Conservation (phyloP, 2,113 vertebrate species). For the Eleginops maclovinus region DNA sequence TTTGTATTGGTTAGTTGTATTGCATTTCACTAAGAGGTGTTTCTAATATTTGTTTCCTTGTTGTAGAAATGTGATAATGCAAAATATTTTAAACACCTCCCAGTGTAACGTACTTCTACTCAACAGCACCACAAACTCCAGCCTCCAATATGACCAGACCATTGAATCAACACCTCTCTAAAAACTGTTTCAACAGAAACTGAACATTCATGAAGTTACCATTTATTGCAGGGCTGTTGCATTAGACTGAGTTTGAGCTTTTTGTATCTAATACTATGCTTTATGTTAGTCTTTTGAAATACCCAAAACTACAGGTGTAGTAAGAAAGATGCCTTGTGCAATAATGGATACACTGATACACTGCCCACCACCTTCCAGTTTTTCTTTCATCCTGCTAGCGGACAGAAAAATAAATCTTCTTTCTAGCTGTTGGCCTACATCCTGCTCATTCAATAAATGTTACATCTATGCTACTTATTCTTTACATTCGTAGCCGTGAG, state of each 20-base stretch:
- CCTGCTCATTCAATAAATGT: conserved; percentile 7
- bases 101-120: neutral
- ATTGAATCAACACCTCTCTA: neutral
- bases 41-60: neutral
- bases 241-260: neutral
- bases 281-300: conserved; percentile 9
- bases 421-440: conserved; percentile 14
- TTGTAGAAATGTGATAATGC: neutral
- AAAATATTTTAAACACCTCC: conserved; percentile 3
- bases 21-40: neutral
- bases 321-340: neutral
- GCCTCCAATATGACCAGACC: neutral
- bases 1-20: neutral
- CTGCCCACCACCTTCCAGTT: neutral
- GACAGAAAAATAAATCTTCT: neutral
- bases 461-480: conserved; percentile 3
- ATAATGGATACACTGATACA: neutral
- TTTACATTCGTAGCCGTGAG: conserved; percentile 15
- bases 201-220: neutral
- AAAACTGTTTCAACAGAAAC: neutral
- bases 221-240: neutral
- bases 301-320: neutral
- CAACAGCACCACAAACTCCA: conserved; percentile 1
- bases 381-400: conserved; percentile 5
- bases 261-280: neutral